A percentile compares a stretch with the other conserved stretches of the same genome.
Evolutionary conservation across 2,888 invertebrate genomes (phyloP).

Genomic region (Apamea sordens): DNA sequence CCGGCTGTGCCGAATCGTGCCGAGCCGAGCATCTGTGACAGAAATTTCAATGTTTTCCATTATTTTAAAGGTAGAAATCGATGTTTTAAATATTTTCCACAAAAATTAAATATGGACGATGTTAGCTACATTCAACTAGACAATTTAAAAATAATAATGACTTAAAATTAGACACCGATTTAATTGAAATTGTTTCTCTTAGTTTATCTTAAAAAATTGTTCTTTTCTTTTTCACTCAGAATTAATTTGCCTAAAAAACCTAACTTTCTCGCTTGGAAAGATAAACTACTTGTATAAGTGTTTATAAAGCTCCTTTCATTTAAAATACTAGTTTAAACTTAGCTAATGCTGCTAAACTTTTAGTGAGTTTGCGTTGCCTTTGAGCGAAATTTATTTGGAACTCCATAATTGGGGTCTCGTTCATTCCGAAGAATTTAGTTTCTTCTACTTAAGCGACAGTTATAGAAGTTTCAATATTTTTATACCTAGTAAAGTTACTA

Average conservation of each 20-base stretch:
- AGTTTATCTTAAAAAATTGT: background rate
- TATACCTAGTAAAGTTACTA: background rate
- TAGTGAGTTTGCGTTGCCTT: conserved; percentile 42
- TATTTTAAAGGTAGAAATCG: background rate
- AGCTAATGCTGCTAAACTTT: conserved; percentile 51
- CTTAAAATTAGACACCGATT: background rate
- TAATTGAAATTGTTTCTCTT: background rate
- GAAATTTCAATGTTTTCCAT: no score
- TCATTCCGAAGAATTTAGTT: conserved; percentile 23
- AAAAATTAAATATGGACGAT: background rate
- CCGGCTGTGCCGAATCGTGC: background rate
- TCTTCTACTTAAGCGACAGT: conserved; percentile 11
- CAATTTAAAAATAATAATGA: background rate
- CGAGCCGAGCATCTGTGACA: no score
- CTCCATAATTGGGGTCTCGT: conserved; percentile 43
- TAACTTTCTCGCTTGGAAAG: conserved; percentile 37
- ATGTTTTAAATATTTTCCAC: background rate
- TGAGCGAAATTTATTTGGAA: conserved; percentile 47
- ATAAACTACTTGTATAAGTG: conserved; percentile 36
- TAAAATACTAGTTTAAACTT: conserved; percentile 60
- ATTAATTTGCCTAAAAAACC: conserved; percentile 34
- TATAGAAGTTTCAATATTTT: conserved; percentile 8
- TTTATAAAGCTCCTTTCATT: conserved; percentile 49
- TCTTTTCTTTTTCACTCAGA: background rate
- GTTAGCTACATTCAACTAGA: background rate